phyloP scores from a whole-genome alignment of 2,888 invertebrate species.

The Actias luna region DNA sequence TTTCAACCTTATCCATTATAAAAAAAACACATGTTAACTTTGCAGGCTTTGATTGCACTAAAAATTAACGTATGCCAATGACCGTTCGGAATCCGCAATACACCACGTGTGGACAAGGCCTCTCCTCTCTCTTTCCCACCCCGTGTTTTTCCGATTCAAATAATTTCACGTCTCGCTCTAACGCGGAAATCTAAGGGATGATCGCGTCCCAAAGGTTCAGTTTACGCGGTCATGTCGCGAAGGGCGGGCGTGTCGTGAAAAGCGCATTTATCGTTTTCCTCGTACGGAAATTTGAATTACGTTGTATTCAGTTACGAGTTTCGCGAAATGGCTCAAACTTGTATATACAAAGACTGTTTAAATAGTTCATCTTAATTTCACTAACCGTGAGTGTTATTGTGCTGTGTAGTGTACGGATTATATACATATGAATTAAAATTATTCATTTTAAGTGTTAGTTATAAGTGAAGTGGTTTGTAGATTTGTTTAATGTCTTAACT shows the following conservation, averaged over 20 bases:
- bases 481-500: background rate
- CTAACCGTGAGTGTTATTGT: background rate
- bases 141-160: slow-evolving; percentile 38
- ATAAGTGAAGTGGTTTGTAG: background rate
- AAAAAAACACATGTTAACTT: slow-evolving; percentile 13
- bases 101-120: slow-evolving; percentile 67
- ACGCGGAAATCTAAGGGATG: slow-evolving; percentile 68
- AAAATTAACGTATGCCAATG: slow-evolving; percentile 56
- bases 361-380: background rate
- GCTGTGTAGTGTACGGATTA: background rate
- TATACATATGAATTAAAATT: background rate
- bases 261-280: slow-evolving; percentile 38
- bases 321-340: background rate
- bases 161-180: slow-evolving; percentile 45
- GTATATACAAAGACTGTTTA: background rate
- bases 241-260: slow-evolving; percentile 42
- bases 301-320: slow-evolving; percentile 9
- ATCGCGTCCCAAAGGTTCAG: slow-evolving; percentile 57
- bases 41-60: slow-evolving; percentile 16
- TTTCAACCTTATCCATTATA: background rate
- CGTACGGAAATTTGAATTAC: slow-evolving; percentile 26
- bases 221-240: slow-evolving; percentile 61
- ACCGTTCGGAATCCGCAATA: slow-evolving; percentile 65
- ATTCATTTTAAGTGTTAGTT: too few relatives aligned
- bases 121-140: slow-evolving; percentile 49